Conservation (phyloP, 2,113 vertebrate genomes). For the Antidorcas marsupialis region DNA sequence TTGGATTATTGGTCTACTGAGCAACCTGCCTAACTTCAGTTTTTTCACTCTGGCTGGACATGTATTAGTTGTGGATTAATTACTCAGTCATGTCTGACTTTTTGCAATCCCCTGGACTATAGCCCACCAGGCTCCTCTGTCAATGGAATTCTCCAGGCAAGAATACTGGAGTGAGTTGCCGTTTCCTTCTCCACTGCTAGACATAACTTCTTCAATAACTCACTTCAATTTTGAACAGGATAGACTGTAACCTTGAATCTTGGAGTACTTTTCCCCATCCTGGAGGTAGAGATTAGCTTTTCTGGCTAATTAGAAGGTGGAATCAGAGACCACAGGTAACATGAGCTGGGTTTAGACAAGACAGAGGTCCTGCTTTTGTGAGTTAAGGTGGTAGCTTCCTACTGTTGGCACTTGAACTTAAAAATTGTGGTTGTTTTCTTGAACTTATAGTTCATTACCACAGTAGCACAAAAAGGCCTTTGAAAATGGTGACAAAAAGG, state of each 20-base stretch:
- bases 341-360: neutral
- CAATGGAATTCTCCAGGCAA: neutral
- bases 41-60: neutral
- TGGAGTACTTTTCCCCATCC: neutral
- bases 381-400: neutral
- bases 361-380: neutral
- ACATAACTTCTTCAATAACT: neutral
- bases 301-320: neutral
- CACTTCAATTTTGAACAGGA: neutral
- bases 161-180: neutral
- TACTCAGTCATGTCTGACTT: neutral
- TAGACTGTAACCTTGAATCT: neutral
- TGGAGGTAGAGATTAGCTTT: neutral
- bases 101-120: neutral
- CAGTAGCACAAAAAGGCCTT: neutral
- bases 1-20: neutral
- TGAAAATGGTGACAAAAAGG: neutral
- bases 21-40: neutral
- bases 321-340: neutral
- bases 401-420: neutral
- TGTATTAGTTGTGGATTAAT: neutral
- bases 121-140: neutral
- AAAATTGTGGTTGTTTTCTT: neutral
- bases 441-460: neutral
- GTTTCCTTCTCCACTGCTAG: neutral